Conservation (phyloP, 23 tunicate species). For the Diplosoma virens region DNA sequence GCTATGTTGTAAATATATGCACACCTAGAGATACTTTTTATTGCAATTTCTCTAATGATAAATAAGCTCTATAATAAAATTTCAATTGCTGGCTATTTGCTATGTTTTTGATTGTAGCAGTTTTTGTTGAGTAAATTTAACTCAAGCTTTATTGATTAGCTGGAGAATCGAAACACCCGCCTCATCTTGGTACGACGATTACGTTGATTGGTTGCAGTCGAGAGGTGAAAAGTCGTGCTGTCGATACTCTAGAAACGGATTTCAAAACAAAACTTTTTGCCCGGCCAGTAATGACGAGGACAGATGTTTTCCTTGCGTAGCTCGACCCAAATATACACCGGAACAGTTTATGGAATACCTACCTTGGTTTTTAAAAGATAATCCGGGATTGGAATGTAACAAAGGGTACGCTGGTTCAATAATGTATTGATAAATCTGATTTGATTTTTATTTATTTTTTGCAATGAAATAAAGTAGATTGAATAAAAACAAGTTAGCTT, state of each 20-base stretch:
- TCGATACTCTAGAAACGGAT: constrained; percentile 13
- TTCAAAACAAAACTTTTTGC: constrained; percentile 53
- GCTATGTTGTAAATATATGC: too few species aligned
- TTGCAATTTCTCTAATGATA: too few species aligned
- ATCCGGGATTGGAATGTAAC: constrained; percentile 79
- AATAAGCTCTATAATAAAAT: too few species aligned
- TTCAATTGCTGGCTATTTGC: too few species aligned
- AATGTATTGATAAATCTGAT: too few species aligned
- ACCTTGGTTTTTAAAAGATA: constrained; percentile 90
- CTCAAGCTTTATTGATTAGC: too few species aligned
- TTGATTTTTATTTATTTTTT: too few species aligned
- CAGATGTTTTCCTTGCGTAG: constrained; percentile 29
- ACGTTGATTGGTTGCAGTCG: constrained; percentile 83
- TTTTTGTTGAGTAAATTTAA: too few species aligned
- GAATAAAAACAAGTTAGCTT: too few species aligned
- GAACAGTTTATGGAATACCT: constrained; percentile 73
- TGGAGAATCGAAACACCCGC: constrained; percentile 94
- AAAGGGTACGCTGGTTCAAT: constrained; percentile 76
- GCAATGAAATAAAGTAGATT: too few species aligned
- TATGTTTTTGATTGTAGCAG: too few species aligned
- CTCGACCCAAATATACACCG: constrained; percentile 35
- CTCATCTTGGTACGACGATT: constrained; percentile 98
- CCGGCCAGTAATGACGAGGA: constrained; percentile 53
- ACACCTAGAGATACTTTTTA: too few species aligned
- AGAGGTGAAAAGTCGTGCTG: constrained; percentile 66